Conservation (phyloP, 1,140 invertebrate species). For the Meteorus sp. region DNA sequence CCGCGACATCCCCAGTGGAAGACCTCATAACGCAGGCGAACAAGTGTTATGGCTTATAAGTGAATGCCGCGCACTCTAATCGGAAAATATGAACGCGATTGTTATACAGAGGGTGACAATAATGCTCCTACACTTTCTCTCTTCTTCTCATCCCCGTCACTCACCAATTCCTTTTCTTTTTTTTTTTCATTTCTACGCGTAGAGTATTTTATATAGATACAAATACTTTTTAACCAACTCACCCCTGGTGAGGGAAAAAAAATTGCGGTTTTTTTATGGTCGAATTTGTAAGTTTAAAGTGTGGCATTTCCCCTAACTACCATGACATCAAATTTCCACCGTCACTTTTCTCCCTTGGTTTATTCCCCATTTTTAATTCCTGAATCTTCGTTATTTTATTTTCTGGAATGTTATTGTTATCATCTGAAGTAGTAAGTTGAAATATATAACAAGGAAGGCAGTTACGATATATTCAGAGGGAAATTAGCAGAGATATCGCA, state of each 20-base stretch:
- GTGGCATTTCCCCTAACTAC: conserved; percentile 15
- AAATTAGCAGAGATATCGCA: conserved; percentile 27
- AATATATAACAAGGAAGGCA: no score
- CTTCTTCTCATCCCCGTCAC: conserved; percentile 18
- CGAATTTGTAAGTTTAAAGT: conserved; percentile 29
- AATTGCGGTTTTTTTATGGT: conserved; percentile 21
- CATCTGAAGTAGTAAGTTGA: no score
- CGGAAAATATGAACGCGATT: conserved; percentile 59
- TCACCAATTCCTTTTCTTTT: no score
- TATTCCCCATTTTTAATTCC: not conserved
- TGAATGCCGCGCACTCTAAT: conserved; percentile 60
- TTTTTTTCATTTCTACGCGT: no score
- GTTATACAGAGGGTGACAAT: conserved; percentile 31
- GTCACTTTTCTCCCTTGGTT: not conserved
- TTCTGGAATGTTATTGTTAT: no score
- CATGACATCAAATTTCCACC: conserved; percentile 6
- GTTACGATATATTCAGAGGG: no score
- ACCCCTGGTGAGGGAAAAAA: no score
- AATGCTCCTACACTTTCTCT: conserved; percentile 15
- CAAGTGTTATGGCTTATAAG: conserved; percentile 62
- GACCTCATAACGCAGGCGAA: conserved; percentile 54
- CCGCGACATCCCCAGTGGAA: conserved; percentile 16
- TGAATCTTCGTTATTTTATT: not conserved
- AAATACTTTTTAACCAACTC: not conserved
- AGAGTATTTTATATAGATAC: conserved; percentile 9